These are phyloP conservation scores for Eurytoma californica DNA, from an alignment of 2,888 invertebrate genomes.

Conservation along the genomic window DNA sequence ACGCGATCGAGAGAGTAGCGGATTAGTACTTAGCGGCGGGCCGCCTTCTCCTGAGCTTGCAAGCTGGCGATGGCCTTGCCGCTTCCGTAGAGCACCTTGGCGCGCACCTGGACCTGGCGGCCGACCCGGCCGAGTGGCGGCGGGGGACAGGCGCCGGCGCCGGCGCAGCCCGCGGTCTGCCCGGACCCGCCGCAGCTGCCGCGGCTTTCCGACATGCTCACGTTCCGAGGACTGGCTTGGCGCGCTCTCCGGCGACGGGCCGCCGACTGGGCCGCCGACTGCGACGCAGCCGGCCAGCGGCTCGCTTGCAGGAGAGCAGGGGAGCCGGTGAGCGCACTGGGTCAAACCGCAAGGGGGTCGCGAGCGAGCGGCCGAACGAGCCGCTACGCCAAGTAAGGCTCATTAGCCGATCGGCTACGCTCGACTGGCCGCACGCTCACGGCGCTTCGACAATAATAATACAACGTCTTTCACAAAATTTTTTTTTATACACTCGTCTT, in stretches of 20 bases:
- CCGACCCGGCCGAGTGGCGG: constrained; percentile 50
- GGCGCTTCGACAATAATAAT: background rate
- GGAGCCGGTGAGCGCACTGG: constrained; percentile 27
- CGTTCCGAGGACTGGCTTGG: background rate
- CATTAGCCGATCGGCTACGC: too few species aligned
- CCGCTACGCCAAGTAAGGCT: background rate
- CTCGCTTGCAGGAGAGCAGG: background rate
- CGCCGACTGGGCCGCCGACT: background rate
- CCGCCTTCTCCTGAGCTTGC: constrained; percentile 70
- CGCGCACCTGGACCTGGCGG: constrained; percentile 68
- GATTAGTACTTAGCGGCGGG: constrained; percentile 61
- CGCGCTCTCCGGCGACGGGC: constrained; percentile 12
- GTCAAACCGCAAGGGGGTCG: constrained; percentile 51
- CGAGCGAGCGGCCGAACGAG: background rate
- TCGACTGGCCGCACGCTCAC: too few species aligned
- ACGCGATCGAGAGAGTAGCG: too few species aligned
- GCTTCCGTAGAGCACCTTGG: constrained; percentile 70
- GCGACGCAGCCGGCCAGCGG: background rate
- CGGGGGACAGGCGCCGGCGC: constrained; percentile 47
- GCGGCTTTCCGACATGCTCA: constrained; percentile 70
- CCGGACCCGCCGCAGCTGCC: constrained; percentile 63
- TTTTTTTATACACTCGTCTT: constrained; percentile 31
- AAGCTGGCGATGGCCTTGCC: constrained; percentile 70
- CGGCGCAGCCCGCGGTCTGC: constrained; percentile 21
- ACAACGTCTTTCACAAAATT: background rate